Conservation (phyloP, 92 coral and sea anemone genomes). For the Siderastrea siderea region DNA sequence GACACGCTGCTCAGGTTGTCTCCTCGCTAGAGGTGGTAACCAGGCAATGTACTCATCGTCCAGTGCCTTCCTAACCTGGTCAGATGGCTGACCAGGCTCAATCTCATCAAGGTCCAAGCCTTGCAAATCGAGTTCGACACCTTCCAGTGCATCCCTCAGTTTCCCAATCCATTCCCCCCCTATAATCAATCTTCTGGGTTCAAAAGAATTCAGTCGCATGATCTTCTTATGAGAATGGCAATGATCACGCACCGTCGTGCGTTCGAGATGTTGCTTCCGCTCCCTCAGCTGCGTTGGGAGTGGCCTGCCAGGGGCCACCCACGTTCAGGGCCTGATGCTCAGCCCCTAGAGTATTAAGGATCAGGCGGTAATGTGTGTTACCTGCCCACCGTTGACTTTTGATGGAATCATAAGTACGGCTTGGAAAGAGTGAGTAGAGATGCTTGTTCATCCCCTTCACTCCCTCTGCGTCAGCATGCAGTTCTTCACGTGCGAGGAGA, state of each 20-base stretch:
- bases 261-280: background rate
- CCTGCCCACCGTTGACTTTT: too few species aligned
- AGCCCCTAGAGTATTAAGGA: too few species aligned
- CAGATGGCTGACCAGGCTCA: background rate
- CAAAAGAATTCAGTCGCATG: background rate
- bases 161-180: background rate
- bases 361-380: too few species aligned
- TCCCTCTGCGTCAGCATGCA: too few species aligned
- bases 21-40: background rate
- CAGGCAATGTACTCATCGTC: background rate
- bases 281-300: too few species aligned
- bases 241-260: background rate
- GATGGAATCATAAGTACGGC: too few species aligned
- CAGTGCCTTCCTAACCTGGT: background rate
- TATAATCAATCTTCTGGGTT: background rate
- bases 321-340: too few species aligned
- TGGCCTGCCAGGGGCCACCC: too few species aligned
- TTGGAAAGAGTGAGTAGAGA: too few species aligned
- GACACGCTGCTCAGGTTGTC: background rate
- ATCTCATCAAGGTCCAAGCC: background rate
- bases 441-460: too few species aligned
- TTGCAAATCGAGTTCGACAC: background rate
- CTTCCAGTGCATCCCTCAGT: background rate
- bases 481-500: too few species aligned
- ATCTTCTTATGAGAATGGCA: background rate